Base-by-base conservation (phyloP, 2,113 vertebrate species). In the Proteles cristata region DNA sequence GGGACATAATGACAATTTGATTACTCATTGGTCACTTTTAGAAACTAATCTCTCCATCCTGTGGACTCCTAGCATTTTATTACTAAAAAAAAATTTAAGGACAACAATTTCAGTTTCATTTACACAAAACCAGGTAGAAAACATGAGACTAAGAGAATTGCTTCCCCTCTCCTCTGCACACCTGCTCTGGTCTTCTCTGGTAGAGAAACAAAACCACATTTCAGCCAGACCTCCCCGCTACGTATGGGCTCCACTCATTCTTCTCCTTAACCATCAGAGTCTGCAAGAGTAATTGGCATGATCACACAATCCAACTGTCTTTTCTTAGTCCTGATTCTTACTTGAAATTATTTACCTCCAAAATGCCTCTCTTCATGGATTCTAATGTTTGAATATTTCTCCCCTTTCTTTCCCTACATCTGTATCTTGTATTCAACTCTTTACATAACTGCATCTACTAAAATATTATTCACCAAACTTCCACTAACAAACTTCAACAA, bases 331-430 rank as follows among this genome's bases (percentile, higher is more conserved):
- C 4, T 61, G 7, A 9, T 85, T 89, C 87, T 63, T 69, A 92
- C 58, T 33, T 76, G 58, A 94, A 80, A 90, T 88, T n/a, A 79
- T 97, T 93, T 77, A 65, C 26, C 93, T 94, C 82, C 68, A 96
- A 92, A 92, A 90, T 48, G 6, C 31, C 31, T 61, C 45, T 93
- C 88, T 90, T 6, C 33, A 35, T 68, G 23, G 19, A 50, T 28
- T 93, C 69, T 71, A 91, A 66, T 73, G 39, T 25, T 5, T n/a
- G 16, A 17, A 3, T 33, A 71, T 93, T 90, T 71, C 48, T 85
- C 31, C 10, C 12, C 11, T 61, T 90, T 80, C 74, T 87, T 86
- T 1, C 80, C 65, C 16, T 15, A 80, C 28, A 35, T 90, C 31
- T 94, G 31, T 21, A 61, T 77, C 53, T 71, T 81, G 15, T 45